Base-by-base conservation (phyloP, 2,797 vertebrate species). In the Lepilemur septentrionalis region DNA sequence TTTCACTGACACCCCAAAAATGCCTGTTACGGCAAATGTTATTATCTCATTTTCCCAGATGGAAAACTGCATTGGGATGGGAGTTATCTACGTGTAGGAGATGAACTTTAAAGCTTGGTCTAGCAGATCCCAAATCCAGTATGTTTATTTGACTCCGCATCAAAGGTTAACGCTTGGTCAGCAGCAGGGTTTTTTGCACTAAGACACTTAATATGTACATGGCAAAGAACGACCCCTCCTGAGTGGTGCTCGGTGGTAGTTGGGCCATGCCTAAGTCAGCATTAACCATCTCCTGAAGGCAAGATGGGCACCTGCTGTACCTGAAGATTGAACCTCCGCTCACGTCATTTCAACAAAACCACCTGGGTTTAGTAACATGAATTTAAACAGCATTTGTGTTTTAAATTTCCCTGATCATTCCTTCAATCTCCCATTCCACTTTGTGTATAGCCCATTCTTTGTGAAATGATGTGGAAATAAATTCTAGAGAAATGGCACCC, bases 241-340 rank as follows among this genome's bases (percentile, higher is more conserved):
- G 23, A 67, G 57, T 0, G 1, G n/a, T 41, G 14, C 14, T 78
- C 4, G 6, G 46, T 13, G 35, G 11, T n/a, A 23, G 11, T 28
- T 7, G 12, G n/a, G 20, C 9, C 2, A n/a, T 2, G 32, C 23
- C 50, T 15, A 7, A 30, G 41, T 2, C 12, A 18, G 14, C 11
- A 5, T 13, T 5, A 12, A 7, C 11, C 9, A 30, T 1, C 12
- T 25, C 48, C 50, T 4, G 1, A 32, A 69, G 55, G 32, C 4
- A 8, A 28, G 18, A 0, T 0, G 0, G 1, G 23, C 4, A 7
- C 12, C 23, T 0, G 5, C 30, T 4, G 0, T 15, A 18, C n/a
- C 69, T 8, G 1, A 35, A 41, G 50, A n/a, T 50, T 30, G 2
- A 5, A 2, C 11, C 2, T 0, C 38, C 41, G 18, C 14, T 30